Base-by-base conservation (phyloP, 1,140 invertebrate species). In the Lethrus apterus region DNA sequence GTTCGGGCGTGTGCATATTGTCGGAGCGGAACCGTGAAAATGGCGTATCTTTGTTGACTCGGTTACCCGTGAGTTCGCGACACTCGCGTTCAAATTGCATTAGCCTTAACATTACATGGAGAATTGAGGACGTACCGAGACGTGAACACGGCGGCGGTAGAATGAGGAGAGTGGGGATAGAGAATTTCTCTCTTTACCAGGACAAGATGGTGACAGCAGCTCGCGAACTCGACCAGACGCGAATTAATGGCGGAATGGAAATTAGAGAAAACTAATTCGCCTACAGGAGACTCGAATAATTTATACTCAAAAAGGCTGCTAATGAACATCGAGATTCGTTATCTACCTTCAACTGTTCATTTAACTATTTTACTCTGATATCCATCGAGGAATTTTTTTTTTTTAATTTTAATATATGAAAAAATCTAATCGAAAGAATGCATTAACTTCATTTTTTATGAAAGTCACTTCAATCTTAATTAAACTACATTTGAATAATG, bases 101-200 rank as follows among this genome's bases (percentile, higher is more conserved):
- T 67, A 68, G 62, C 64, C 61, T 66, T 63, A 65, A 62, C 66
- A 68, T 68, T 67, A 67, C 65, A 68, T 66, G 66, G 64, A 52
- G 64, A 64, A 68, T 68, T 68, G 64, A 65, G 58, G 57, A 65
- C 53, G 65, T 65, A 68, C 60, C 62, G 58, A 66, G 54, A 64
- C 65, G 66, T 67, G 64, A 68, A 66, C 45, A 49, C 29, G 52
- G 44, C 10, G 29, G 40, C n/a, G n/a, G n/a, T n/a, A n/a, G n/a
- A n/a, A n/a, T n/a, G n/a, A n/a, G n/a, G n/a, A n/a, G n/a, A n/a
- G 46, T 23, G 46, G 42, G 48, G 48, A 35, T n/a, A n/a, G n/a
- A n/a, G n/a, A 26, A 7, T 38, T 21, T 17, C 19, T 34, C 54
- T 51, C 52, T 55, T 56, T 56, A 57, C 42, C 40, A 50, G 47